phyloP scores from a whole-genome alignment of 2,113 vertebrate species.

The Nycticryphes semicollaris region DNA sequence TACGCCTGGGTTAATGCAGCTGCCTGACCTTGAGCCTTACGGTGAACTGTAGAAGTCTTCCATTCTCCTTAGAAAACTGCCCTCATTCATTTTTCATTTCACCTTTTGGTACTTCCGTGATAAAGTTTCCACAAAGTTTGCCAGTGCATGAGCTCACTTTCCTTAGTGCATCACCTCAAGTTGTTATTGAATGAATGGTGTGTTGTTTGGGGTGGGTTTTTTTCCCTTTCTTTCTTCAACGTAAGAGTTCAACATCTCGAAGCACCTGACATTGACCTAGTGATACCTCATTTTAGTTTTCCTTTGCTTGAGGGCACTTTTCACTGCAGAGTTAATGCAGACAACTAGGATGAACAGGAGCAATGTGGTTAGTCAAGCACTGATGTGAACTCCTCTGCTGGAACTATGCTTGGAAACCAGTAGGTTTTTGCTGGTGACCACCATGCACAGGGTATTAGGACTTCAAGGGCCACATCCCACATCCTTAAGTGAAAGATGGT shows the following conservation, averaged over 20 bases:
- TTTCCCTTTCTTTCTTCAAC: neutral
- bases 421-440: neutral
- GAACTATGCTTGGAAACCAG: neutral
- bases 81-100: slow-evolving; percentile 75
- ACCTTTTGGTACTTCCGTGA: slow-evolving; percentile 45
- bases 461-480: neutral
- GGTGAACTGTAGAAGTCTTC: neutral
- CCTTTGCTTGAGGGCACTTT: neutral
- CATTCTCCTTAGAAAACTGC: slow-evolving; percentile 8
- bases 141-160: slow-evolving; percentile 51
- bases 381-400: neutral
- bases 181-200: neutral
- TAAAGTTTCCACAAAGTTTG: slow-evolving; percentile 71
- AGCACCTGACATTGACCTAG: neutral
- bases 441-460: neutral
- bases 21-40: neutral
- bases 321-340: neutral
- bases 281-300: neutral
- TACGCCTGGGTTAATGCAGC: neutral
- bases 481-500: neutral
- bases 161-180: neutral
- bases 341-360: neutral
- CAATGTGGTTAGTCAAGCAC: neutral
- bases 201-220: neutral
- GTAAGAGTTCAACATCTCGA: neutral